Base-by-base conservation (phyloP, 2,113 vertebrate genomes). In the Hyla sarda region DNA sequence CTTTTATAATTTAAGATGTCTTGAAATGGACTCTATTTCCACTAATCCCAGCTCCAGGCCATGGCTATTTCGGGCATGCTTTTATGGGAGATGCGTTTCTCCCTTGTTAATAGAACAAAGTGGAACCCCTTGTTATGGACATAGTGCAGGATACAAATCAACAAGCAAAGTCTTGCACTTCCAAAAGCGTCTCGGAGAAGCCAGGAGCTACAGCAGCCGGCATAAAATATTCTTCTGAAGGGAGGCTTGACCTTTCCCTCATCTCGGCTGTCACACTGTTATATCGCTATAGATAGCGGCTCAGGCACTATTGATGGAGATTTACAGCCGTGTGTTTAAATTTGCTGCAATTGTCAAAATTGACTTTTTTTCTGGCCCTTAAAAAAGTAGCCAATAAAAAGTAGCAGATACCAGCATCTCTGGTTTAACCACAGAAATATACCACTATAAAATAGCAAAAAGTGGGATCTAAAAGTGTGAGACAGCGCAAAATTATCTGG, bases 141-240 rank as follows among this genome's bases (percentile, higher is more conserved):
- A 45, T 8, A 74, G 52, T 19, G 41, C 48, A 60, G 32, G 82
- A 75, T 72, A 83, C 67, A 83, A 71, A 83, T 83, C 82, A 72
- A 72, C 65, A 84, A 75, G 52, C 82, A 62, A 75, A 58, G 71
- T 74, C 32, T 50, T 75, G 71, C 50, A 84, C 69, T 75, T 58
- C 23, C 25, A 74, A 74, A 21, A 84, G 34, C 32, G 10, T 75
- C 56, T 17, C 69, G 28, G 48, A 74, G 48, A 52, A 67, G 47
- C 25, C 41, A 82, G 60, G 19, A 83, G 82, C 12, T 58, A 84
- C 12, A 37, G 48, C 82, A 75, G 71, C 14, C 37, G 1, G 67
- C n/a, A 84, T 72, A 74, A 84, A 75, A 75, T 84, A 75, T 84
- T 37, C 71, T 84, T 73, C 52, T 83, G 52, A 84, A 84, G 82